phyloP scores from a whole-genome alignment of 1,140 invertebrate genomes.

The Bicyclus anynana region DNA sequence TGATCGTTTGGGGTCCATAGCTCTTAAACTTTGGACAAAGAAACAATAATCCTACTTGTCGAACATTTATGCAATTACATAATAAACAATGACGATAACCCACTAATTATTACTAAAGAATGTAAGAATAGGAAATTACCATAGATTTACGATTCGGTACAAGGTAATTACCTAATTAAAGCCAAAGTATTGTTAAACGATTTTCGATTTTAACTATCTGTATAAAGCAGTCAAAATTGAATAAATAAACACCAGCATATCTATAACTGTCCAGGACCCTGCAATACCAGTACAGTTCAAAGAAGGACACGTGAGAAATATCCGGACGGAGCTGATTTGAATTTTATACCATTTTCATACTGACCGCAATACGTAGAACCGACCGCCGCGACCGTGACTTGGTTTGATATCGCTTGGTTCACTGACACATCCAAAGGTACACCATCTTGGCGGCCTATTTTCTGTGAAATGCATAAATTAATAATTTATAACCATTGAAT shows the following conservation, averaged over 20 bases:
- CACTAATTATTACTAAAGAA: too few relatives aligned
- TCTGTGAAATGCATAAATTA: slow-evolving; percentile 42
- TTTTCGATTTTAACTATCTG: too few relatives aligned
- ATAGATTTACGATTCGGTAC: too few relatives aligned
- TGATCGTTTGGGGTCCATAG: too few relatives aligned
- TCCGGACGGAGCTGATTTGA: slow-evolving; percentile 12
- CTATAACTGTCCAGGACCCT: slow-evolving; percentile 29
- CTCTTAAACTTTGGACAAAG: too few relatives aligned
- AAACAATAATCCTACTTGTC: too few relatives aligned
- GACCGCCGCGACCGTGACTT: slow-evolving; percentile 51
- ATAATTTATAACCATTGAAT: slow-evolving; percentile 16
- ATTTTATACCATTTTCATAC: slow-evolving; percentile 53
- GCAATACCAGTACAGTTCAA: slow-evolving; percentile 40
- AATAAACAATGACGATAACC: too few relatives aligned
- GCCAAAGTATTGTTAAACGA: too few relatives aligned
- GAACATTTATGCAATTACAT: too few relatives aligned
- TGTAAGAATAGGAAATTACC: too few relatives aligned
- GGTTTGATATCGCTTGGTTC: slow-evolving; percentile 44
- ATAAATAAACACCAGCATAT: slow-evolving; percentile 12
- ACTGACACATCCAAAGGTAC: slow-evolving; percentile 46
- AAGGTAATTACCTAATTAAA: too few relatives aligned
- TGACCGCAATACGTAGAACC: slow-evolving; percentile 68
- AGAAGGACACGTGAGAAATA: slow-evolving; percentile 47
- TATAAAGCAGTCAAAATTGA: neutral
- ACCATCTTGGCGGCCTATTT: slow-evolving; percentile 60